phyloP scores from a whole-genome alignment of 2,888 invertebrate species.

The Trichogramma dendrolimi region DNA sequence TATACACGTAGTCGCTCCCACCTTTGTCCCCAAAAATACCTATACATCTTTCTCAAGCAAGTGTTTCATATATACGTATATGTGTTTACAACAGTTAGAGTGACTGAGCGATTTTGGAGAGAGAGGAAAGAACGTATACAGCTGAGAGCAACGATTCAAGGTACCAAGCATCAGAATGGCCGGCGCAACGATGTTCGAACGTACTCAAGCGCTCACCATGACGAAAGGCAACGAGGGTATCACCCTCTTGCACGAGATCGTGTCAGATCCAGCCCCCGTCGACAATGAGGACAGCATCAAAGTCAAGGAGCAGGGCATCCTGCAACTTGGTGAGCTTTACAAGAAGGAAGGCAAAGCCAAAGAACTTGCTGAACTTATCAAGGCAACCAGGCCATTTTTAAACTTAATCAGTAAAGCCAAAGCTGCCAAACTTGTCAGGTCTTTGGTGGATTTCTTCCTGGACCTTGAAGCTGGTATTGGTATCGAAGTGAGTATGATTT shows the following conservation, averaged over 20 bases:
- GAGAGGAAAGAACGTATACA: too few relatives aligned
- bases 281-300: slow-evolving; percentile 88
- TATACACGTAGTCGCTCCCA: too few relatives aligned
- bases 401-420: slow-evolving; percentile 96
- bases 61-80: too few relatives aligned
- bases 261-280: slow-evolving; percentile 72
- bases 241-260: slow-evolving; percentile 71
- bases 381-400: slow-evolving; percentile 91
- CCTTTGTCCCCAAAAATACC: too few relatives aligned
- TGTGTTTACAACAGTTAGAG: slow-evolving; percentile 3
- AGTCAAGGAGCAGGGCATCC: slow-evolving; percentile 88
- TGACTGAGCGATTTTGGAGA: slow-evolving; percentile 27
- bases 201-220: slow-evolving; percentile 72
- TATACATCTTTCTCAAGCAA: too few relatives aligned
- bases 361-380: slow-evolving; percentile 86
- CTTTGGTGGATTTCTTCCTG: slow-evolving; percentile 94
- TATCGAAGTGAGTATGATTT: slow-evolving; percentile 63
- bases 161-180: slow-evolving; percentile 62
- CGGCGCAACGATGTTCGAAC: slow-evolving; percentile 85
- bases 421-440: slow-evolving; percentile 95
- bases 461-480: slow-evolving; percentile 96
- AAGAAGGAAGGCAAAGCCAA: slow-evolving; percentile 92
- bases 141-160: background rate
- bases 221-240: slow-evolving; percentile 73
- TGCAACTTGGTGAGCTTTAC: slow-evolving; percentile 86